These are phyloP conservation scores for Crocuta crocuta DNA, from an alignment of 2,113 vertebrate genomes.

Conservation along the genomic window DNA sequence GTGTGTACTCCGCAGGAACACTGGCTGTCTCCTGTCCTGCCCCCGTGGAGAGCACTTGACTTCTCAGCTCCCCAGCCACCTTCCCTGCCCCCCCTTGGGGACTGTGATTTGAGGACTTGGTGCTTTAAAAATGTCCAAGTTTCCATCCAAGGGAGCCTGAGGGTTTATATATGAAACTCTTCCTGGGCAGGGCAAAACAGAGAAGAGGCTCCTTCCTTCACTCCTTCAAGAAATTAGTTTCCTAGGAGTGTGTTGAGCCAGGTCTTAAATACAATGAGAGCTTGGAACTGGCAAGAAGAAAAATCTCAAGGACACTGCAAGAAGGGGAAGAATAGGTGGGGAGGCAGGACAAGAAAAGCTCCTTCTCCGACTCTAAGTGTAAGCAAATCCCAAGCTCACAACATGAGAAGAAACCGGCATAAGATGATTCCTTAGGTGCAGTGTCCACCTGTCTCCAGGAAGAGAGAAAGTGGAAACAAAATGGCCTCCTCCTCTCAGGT, in stretches of 20 bases:
- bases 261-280: background rate
- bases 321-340: background rate
- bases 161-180: background rate
- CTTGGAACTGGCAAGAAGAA: background rate
- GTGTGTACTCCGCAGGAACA: background rate
- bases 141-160: background rate
- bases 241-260: background rate
- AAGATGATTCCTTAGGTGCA: background rate
- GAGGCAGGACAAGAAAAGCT: background rate
- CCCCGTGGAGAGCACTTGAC: background rate
- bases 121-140: background rate
- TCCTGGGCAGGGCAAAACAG: background rate
- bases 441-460: background rate
- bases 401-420: background rate
- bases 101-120: background rate
- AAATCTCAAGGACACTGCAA: background rate
- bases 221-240: background rate
- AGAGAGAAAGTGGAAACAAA: background rate
- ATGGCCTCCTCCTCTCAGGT: background rate
- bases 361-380: background rate
- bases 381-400: background rate
- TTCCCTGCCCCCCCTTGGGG: background rate
- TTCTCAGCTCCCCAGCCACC: background rate
- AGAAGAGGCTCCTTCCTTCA: background rate
- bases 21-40: rapidly evolving